Evolutionary conservation across 1,140 invertebrate genomes (phyloP), one percentile per base, ranked within the genome.

Genomic region (Drosophila subpulchrella): DNA sequence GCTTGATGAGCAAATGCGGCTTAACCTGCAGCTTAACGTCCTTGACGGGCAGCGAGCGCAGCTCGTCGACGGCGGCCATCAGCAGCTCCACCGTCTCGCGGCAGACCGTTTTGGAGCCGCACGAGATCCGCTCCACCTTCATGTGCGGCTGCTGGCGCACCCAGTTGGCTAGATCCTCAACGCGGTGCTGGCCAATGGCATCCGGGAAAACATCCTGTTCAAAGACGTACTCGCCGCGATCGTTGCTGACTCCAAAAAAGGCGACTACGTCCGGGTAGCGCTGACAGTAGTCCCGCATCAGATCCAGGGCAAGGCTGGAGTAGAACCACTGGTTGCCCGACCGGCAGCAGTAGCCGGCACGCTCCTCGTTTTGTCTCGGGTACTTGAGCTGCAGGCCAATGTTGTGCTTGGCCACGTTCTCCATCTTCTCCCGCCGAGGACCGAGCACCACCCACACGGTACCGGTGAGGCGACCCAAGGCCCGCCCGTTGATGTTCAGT

Each of bases 341-440:
- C 86, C 95, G 96, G 54, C 94, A 96, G 0, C 97, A 98, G 90
- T 96, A 98, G 10, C 97, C 97, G 30, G 95, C 94, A 0, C 97
- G 94, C 92, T 96, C 93, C 89, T 94, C 94, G 76, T 95, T 95
- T 90, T 94, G 60, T 2, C 92, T 97, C 55, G 96, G 97, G 80
- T 96, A 97, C 92, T 99, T 99, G 1, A 99, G 93, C 92, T 98
- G 97, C 11, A 99, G 93, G 0, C 98, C 98, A 32, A 99, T 94
- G 90, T 99, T 99, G 24, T 96, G 90, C 89, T 95, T 96, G n/a
- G 92, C 92, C 6, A 91, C 81, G 70, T 93, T 92, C 48, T 93
- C 92, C 12, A 91, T 58, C 6, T 91, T 85, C 4, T 82, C 75
- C 11, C 86, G 76, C 34, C 92, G 93, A 6, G 93, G 89, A 0